Evolutionary conservation across 30 jellyfish, hydroid and myxozoan genomes (phyloP).

Genomic region (Clytia hemisphaerica): DNA sequence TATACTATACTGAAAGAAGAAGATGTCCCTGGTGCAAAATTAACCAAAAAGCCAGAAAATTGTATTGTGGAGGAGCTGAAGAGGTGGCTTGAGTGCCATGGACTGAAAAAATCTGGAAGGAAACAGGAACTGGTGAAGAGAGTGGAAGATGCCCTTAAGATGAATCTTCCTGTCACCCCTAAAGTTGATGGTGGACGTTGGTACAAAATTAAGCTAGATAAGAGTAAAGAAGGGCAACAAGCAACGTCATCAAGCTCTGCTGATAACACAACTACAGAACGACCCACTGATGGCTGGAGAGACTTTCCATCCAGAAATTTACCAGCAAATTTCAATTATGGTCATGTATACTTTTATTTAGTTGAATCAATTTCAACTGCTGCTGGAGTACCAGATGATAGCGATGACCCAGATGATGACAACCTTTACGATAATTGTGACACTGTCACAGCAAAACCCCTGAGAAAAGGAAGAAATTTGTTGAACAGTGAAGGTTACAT

Average conservation of each 20-base stretch:
- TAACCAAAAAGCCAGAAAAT: too few relatives aligned
- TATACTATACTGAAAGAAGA: too few relatives aligned
- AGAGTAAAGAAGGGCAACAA: too few relatives aligned
- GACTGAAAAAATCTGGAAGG: constrained; percentile 3
- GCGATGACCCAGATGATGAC: background rate
- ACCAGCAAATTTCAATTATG: constrained; percentile 2
- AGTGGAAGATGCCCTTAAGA: background rate
- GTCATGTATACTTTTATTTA: constrained; percentile 17
- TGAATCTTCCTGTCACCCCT: constrained; percentile 3
- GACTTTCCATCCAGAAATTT: too few relatives aligned
- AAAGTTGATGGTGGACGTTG: constrained; percentile 24
- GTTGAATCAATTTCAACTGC: constrained; percentile 9
- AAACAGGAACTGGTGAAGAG: constrained; percentile 1
- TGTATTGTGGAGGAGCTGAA: too few relatives aligned
- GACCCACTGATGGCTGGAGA: too few relatives aligned
- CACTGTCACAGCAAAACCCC: constrained; percentile 14
- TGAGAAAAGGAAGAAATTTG: constrained; percentile 14
- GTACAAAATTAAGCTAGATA: constrained; percentile 32
- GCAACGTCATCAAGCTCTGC: too few relatives aligned
- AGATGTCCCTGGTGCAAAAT: too few relatives aligned
- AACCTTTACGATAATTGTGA: constrained; percentile 1
- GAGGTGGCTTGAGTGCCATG: constrained; percentile 23
- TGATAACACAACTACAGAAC: too few relatives aligned
- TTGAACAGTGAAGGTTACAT: constrained; percentile 12
- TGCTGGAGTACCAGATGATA: background rate